Conservation (phyloP, 2,113 vertebrate genomes). For the Pyrgilauda ruficollis region DNA sequence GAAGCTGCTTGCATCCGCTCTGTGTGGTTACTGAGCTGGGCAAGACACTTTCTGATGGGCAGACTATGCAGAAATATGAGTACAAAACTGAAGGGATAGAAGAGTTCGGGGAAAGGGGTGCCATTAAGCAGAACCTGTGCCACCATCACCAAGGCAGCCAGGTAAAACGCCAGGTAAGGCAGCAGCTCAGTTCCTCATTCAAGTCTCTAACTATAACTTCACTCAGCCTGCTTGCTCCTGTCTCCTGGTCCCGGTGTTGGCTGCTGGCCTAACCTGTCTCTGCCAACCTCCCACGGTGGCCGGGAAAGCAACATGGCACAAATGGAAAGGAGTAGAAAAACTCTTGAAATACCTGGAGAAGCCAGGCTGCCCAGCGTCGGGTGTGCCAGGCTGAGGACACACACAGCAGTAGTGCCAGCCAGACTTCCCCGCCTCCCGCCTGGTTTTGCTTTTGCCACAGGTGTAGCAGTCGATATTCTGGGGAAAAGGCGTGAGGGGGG, state of each 20-base stretch:
- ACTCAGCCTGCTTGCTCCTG: not conserved
- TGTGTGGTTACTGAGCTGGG: not conserved
- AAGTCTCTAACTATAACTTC: not conserved
- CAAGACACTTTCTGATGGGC: not conserved
- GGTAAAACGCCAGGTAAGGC: not conserved
- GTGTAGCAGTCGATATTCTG: not conserved
- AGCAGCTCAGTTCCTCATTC: not conserved
- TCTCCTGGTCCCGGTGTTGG: not conserved
- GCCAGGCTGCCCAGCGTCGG: not conserved
- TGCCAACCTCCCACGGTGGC: not conserved
- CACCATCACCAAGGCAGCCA: not conserved
- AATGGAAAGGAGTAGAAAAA: not conserved
- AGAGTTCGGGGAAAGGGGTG: not conserved
- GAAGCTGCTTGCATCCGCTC: not conserved
- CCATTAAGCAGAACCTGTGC: not conserved
- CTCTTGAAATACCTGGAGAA: not conserved
- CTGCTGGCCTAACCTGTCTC: not conserved
- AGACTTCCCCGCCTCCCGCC: not conserved
- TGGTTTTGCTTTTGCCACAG: not conserved
- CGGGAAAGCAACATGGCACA: not conserved
- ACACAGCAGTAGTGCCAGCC: fast-evolving
- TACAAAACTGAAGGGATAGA: not conserved
- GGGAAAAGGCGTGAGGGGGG: fast-evolving
- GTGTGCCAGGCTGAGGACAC: fast-evolving
- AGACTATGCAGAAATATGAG: fast-evolving